Percentiles rank a stretch among this genome's conserved stretches.
Conservation (phyloP, 2,888 invertebrate species). For the Lasioglossum pauxillum region DNA sequence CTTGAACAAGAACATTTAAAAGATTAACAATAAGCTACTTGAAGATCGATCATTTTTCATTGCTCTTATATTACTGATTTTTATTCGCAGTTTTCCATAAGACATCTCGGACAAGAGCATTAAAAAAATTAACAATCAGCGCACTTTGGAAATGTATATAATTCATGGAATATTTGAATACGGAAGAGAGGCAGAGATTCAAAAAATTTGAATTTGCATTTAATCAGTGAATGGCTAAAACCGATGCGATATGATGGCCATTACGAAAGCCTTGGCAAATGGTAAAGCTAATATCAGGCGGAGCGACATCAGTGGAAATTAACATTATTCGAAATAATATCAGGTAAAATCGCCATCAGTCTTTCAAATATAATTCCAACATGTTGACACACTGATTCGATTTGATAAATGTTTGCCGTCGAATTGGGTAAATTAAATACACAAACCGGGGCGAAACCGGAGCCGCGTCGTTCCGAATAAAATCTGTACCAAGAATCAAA, state of each 20-base stretch:
- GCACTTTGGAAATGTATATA: background rate
- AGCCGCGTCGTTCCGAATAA: background rate
- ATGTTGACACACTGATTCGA: background rate
- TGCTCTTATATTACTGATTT: no score
- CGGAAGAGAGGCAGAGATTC: background rate
- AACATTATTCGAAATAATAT: background rate
- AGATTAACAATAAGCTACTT: no score
- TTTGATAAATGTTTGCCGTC: background rate
- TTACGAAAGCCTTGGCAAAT: background rate
- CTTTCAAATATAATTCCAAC: background rate
- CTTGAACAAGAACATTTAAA: no score
- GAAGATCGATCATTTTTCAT: no score
- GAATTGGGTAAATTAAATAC: background rate
- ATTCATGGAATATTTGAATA: background rate
- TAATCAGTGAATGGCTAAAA: background rate
- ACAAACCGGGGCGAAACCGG: background rate
- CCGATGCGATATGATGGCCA: background rate
- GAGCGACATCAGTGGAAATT: background rate
- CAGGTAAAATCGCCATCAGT: background rate
- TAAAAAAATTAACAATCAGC: no score
- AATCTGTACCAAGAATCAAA: background rate
- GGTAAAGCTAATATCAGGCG: background rate
- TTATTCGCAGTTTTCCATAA: no score
- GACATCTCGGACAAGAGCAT: no score
- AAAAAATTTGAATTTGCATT: background rate